Evolutionary conservation across 1,140 invertebrate genomes (phyloP), one percentile per base, ranked within the genome.

Genomic region (Drosophila pectinifera): DNA sequence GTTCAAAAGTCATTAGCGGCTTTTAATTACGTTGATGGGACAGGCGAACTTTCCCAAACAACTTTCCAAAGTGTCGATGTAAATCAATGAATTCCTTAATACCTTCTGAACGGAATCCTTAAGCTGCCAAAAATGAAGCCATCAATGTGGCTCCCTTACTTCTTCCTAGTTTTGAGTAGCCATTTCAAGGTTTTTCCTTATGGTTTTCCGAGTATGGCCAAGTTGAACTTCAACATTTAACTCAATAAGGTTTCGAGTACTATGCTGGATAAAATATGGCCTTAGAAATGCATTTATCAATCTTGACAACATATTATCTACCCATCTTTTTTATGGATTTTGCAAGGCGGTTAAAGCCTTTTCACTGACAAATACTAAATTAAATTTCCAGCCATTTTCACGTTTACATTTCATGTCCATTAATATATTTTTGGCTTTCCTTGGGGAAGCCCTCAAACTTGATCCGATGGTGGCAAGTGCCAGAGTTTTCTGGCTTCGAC

Each of bases 391-490:
- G 22, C n/a, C 24, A 34, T 36, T 68, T 51, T 34, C 20, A 63
- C 22, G 10, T 28, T 22, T n/a, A 26, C 41, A 16, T 65, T 36
- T 20, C 26, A 20, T 28, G 18, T 41, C 34, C 26, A 42, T 20
- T 51, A 34, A 34, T 51, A 42, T 42, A 38, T n/a, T 53, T 36
- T 48, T 31, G 14, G 31, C 16, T 46, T 69, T 38, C 39, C 28
- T 14, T n/a, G n/a, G 24, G 34, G 22, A 18, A 41, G 16, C n/a
- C 64, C 51, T 57, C 49, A 39, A 55, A 38, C 42, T 72, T 48
- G 68, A 72, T 34, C 51, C 42, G 34, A 57, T 69, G 14, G n/a
- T 69, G 64, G 64, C 67, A 57, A 69, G 64, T 70, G 67, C 49
- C 64, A n/a, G 64, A 41, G 68, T 41, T 53, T 68, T 49, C n/a